Evolutionary conservation across 2,113 vertebrate species (phyloP), one percentile per base, ranked within the genome.

Genomic region (Guaruba guarouba): DNA sequence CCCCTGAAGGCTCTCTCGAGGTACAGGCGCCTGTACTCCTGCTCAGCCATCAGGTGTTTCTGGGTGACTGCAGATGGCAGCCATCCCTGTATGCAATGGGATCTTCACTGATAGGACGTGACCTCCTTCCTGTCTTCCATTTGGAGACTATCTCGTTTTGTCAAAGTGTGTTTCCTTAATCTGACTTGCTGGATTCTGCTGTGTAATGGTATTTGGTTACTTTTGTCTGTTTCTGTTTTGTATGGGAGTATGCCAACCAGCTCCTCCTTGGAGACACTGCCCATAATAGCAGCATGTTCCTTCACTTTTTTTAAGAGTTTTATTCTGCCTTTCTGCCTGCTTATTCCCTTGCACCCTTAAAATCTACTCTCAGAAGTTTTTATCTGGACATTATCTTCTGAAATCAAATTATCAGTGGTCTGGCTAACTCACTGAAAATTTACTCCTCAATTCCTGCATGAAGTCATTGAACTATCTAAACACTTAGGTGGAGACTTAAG

Each of bases 261-360:
- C 51, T 93, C 57, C 52, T 87, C 55, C 77, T 86, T 80, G 69
- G 87, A 33, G 49, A 54, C 7, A 11, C 51, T 70, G 23, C 23
- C 90, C 61, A 54, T n/a, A 59, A 71, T 22, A 88, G 35, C 33
- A 41, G 29, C 13, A 78, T 86, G 89, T 74, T 79, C 28, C 83
- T 93, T 96, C 63, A 22, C 25, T 10, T 4, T 6, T 75, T 67
- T 93, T 43, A 87, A 61, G 55, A 78, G 54, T 29, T 91, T 87
- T 79, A 24, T 90, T 95, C 92, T 81, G 67, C 88, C 74, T 77
- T 92, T 96, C 64, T 88, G 74, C 57, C 55, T 88, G 48, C 54
- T 94, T 35, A 68, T 85, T 93, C 55, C 78, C 64, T 79, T 85
- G 44, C 37, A 63, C 66, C 86, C n/a, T 92, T 57, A 52, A 79